Evolutionary conservation across 1,140 invertebrate species (phyloP).

Genomic region (Hyles euphorbiae): DNA sequence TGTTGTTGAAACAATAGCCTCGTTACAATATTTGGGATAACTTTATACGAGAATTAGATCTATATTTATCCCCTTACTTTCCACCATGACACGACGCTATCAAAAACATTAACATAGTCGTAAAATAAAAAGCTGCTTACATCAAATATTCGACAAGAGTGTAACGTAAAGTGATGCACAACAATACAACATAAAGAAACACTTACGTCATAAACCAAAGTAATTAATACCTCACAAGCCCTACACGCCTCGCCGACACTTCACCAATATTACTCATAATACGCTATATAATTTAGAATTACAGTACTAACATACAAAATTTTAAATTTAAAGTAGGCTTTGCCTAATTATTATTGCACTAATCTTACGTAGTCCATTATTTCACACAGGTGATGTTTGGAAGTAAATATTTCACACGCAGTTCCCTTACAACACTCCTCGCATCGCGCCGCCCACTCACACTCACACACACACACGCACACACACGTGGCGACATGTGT

Average conservation of each 20-base stretch:
- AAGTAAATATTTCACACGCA: conserved; percentile 20
- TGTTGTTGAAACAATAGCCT: conserved; percentile 46
- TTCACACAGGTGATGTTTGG: conserved; percentile 37
- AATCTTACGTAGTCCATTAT: conserved; percentile 56
- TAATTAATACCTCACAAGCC: conserved; percentile 34
- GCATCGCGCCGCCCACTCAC: no score
- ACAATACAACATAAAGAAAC: conserved; percentile 19
- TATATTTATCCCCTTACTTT: no score
- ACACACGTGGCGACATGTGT: background rate
- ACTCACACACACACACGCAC: background rate
- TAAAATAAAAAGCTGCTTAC: conserved; percentile 26
- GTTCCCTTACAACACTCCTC: no score
- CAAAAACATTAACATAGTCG: background rate
- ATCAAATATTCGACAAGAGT: conserved; percentile 26
- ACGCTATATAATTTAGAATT: conserved; percentile 55
- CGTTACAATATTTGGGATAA: conserved; percentile 40
- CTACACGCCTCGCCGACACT: background rate
- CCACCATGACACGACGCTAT: no score
- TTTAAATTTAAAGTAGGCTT: conserved; percentile 65
- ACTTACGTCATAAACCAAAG: conserved; percentile 14
- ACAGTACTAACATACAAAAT: conserved; percentile 64
- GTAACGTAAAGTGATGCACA: conserved; percentile 25
- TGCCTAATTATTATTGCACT: conserved; percentile 70
- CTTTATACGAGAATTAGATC: background rate
- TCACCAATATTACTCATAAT: conserved; percentile 9